Percentiles rank a stretch among this genome's conserved stretches.
Evolutionary conservation across 2,113 vertebrate genomes (phyloP).

Genomic region (Patagioenas fasciata): DNA sequence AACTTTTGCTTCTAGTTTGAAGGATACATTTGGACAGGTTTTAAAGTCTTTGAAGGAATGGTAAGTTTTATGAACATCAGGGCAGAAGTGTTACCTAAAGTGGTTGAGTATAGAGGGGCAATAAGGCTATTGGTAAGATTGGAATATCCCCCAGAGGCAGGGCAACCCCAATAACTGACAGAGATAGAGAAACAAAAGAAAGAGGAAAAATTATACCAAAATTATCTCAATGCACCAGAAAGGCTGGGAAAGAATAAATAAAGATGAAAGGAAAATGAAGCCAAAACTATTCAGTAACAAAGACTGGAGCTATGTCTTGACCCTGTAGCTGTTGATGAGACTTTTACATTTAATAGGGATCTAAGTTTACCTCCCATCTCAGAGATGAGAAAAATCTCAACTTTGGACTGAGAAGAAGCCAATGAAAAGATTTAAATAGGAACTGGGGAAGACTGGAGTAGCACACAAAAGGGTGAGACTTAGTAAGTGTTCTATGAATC

Average conservation of each 20-base stretch:
- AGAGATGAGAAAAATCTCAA: background rate
- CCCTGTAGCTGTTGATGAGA: background rate
- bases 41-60: background rate
- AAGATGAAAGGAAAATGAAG: background rate
- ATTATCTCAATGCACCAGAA: background rate
- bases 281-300: background rate
- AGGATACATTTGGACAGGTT: background rate
- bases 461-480: background rate
- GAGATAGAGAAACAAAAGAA: background rate
- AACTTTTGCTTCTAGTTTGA: background rate
- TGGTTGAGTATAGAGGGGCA: rapidly evolving
- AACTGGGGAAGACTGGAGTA: background rate
- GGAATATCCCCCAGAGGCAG: background rate
- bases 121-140: background rate
- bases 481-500: background rate
- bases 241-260: background rate
- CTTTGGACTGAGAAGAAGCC: background rate
- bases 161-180: background rate
- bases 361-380: background rate
- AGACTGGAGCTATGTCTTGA: background rate
- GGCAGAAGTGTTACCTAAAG: background rate
- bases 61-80: background rate
- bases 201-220: background rate
- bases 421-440: background rate
- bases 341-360: background rate